phyloP scores from a whole-genome alignment of 1,140 invertebrate genomes.

The Drosophila insularis region DNA sequence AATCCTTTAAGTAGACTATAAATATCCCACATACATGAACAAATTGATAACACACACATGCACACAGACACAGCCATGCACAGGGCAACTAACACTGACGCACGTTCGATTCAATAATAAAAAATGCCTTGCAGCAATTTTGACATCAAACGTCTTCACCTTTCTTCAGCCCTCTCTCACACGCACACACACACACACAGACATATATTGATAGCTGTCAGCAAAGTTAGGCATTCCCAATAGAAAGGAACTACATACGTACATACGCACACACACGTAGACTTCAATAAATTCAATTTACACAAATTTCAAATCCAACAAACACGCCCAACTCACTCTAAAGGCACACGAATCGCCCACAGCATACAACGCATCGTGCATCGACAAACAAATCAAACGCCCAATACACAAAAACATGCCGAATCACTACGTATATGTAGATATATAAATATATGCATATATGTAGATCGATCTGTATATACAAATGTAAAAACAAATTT shows the following conservation, averaged over 20 bases:
- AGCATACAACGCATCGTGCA: slow-evolving; percentile 71
- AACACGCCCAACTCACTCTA: slow-evolving; percentile 42
- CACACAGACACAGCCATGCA: slow-evolving; percentile 27
- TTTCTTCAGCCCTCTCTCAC: slow-evolving; percentile 9
- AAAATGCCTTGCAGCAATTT: slow-evolving; percentile 72
- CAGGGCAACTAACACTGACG: slow-evolving; percentile 20
- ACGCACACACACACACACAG: slow-evolving; percentile 15
- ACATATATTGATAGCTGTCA: slow-evolving; percentile 57
- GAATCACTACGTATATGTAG: neutral
- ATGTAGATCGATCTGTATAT: neutral
- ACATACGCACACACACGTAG: slow-evolving; percentile 64
- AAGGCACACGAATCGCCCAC: slow-evolving; percentile 41
- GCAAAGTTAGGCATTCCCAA: slow-evolving; percentile 46
- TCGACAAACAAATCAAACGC: slow-evolving; percentile 74
- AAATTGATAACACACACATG: slow-evolving; percentile 17
- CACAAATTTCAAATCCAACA: slow-evolving; percentile 73
- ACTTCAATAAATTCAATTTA: slow-evolving; percentile 81
- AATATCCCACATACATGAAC: slow-evolving; percentile 44
- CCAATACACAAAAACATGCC: slow-evolving; percentile 49
- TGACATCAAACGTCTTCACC: slow-evolving; percentile 76
- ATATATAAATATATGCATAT: neutral
- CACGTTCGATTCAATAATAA: slow-evolving; percentile 26
- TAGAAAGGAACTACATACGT: slow-evolving; percentile 43
- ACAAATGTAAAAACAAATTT: too few species aligned
- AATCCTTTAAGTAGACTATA: slow-evolving; percentile 77